Evolutionary conservation across 2,888 invertebrate species (phyloP).

Genomic region (Drosophila mayaguana): DNA sequence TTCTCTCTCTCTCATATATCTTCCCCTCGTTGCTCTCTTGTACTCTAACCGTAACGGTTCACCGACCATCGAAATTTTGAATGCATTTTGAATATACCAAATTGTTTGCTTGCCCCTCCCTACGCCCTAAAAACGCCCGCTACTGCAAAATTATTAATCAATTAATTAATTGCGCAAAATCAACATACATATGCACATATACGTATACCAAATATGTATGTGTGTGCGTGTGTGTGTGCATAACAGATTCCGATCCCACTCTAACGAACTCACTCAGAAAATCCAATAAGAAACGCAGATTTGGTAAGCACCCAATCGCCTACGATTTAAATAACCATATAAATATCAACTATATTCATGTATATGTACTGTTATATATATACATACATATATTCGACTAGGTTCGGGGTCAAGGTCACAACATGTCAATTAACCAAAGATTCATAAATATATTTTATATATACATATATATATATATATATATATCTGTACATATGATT

Average conservation of each 20-base stretch:
- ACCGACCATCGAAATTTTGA: constrained; percentile 34
- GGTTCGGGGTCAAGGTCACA: constrained; percentile 40
- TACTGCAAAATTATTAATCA: constrained; percentile 33
- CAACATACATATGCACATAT: constrained; percentile 27
- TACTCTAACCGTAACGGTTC: constrained; percentile 38
- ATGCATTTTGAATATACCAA: constrained; percentile 57
- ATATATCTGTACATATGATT: not conserved
- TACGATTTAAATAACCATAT: constrained; percentile 37
- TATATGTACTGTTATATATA: constrained; percentile 11
- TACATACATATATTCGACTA: not conserved
- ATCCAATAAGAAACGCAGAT: constrained; percentile 85
- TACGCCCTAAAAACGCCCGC: constrained; percentile 15
- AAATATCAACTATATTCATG: not conserved
- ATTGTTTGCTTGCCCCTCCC: constrained; percentile 49
- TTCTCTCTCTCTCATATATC: constrained; percentile 20
- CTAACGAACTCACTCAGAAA: constrained; percentile 85
- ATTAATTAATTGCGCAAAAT: constrained; percentile 47
- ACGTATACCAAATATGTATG: constrained; percentile 15
- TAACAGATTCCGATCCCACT: constrained; percentile 83
- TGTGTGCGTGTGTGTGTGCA: not conserved
- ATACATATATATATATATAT: not conserved
- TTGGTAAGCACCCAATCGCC: constrained; percentile 83
- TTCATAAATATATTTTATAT: no score
- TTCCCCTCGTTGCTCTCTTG: constrained; percentile 60
- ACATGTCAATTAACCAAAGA: constrained; percentile 8